Conservation (phyloP, 2,113 vertebrate species). For the Poecilia latipinna region DNA sequence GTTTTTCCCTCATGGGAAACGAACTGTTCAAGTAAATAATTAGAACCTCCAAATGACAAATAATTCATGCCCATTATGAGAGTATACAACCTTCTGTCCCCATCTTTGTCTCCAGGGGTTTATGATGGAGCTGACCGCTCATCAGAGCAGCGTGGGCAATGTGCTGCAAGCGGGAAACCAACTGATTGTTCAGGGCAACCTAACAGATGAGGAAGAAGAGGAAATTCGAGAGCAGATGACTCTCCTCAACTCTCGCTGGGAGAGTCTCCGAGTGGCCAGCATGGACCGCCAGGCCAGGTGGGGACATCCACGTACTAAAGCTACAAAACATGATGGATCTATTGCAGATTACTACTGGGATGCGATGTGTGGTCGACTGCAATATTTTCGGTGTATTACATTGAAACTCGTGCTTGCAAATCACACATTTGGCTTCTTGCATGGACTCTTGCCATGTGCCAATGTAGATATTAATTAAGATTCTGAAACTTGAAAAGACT, state of each 20-base stretch:
- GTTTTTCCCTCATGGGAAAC: neutral
- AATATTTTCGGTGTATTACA: too few species aligned
- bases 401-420: too few species aligned
- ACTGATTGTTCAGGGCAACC: constrained; percentile 90
- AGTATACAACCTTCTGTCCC: neutral
- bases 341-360: too few species aligned
- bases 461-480: too few species aligned
- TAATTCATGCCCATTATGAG: too few species aligned
- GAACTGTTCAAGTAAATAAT: neutral
- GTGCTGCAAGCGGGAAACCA: constrained; percentile 96
- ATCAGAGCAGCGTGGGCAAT: constrained; percentile 96
- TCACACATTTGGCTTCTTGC: too few species aligned
- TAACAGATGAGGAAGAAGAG: constrained; percentile 92
- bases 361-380: too few species aligned
- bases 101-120: constrained; percentile 79
- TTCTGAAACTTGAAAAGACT: too few species aligned
- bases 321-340: neutral
- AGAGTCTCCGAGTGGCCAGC: constrained; percentile 90
- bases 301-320: accelerated
- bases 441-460: too few species aligned
- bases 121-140: constrained; percentile 97
- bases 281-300: constrained; percentile 97
- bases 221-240: constrained; percentile 98
- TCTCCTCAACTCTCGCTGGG: constrained; percentile 95
- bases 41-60: neutral